Percentiles rank a stretch among this genome's conserved stretches.
Conservation (phyloP, 1,140 invertebrate species). For the Eubasilissa regina region DNA sequence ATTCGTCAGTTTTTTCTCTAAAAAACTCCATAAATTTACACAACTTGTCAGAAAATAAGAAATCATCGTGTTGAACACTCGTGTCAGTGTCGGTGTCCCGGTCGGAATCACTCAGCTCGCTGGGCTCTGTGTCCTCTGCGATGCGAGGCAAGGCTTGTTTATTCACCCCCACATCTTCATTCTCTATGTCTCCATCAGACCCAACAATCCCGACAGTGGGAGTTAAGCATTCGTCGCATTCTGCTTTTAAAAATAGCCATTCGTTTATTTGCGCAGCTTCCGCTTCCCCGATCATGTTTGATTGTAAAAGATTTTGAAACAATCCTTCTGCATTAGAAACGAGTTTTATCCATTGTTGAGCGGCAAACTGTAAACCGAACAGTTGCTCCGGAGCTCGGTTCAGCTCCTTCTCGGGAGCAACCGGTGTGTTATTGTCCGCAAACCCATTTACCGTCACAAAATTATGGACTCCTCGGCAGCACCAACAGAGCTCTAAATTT, state of each 20-base stretch:
- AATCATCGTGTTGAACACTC: slow-evolving; percentile 77
- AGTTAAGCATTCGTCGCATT: slow-evolving; percentile 87
- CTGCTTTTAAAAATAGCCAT: slow-evolving; percentile 88
- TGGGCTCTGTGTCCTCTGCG: slow-evolving; percentile 72
- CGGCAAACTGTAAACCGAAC: slow-evolving; percentile 86
- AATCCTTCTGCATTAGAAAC: slow-evolving; percentile 88
- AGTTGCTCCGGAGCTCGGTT: slow-evolving; percentile 66
- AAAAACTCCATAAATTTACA: slow-evolving; percentile 82
- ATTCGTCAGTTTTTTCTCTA: slow-evolving; percentile 78
- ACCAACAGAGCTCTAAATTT: slow-evolving; percentile 75
- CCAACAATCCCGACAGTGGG: slow-evolving; percentile 74
- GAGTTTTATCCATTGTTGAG: slow-evolving; percentile 85
- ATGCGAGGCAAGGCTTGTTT: slow-evolving; percentile 71
- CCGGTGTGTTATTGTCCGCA: slow-evolving; percentile 76
- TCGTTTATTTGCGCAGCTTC: slow-evolving; percentile 87
- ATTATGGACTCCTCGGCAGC: slow-evolving; percentile 77
- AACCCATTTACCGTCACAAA: slow-evolving; percentile 79
- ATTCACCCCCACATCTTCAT: slow-evolving; percentile 69
- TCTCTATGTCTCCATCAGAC: slow-evolving; percentile 78
- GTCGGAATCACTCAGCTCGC: slow-evolving; percentile 74
- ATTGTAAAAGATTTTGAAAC: slow-evolving; percentile 79
- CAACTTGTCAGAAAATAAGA: slow-evolving; percentile 77
- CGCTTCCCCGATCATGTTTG: slow-evolving; percentile 76
- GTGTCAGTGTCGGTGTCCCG: slow-evolving; percentile 78
- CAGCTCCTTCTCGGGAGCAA: slow-evolving; percentile 70